phyloP scores from a whole-genome alignment of 2,113 vertebrate species.

The Zapornia atra region DNA sequence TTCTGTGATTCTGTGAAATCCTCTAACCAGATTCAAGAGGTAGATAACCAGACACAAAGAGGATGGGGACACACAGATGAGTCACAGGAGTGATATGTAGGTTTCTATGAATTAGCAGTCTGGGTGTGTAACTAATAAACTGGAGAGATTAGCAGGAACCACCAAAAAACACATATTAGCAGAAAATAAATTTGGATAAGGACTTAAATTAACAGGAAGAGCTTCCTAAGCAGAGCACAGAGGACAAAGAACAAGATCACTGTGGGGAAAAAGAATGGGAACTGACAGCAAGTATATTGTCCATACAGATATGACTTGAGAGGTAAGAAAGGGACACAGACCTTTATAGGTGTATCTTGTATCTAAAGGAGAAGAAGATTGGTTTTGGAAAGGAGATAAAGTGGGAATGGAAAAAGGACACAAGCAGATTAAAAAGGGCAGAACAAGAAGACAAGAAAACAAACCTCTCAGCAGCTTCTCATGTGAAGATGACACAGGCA shows the following conservation, averaged over 20 bases:
- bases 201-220: neutral
- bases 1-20: no score
- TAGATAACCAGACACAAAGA: neutral
- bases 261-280: neutral
- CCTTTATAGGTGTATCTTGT: neutral
- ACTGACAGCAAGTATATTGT: neutral
- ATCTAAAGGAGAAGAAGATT: neutral
- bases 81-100: neutral
- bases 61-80: neutral
- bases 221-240: neutral
- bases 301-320: neutral
- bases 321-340: neutral
- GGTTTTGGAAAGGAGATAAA: slow-evolving; percentile 58
- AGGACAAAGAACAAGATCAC: neutral
- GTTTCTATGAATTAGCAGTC: neutral
- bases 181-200: slow-evolving; percentile 6
- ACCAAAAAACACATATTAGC: neutral
- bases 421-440: slow-evolving; percentile 11
- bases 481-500: slow-evolving; percentile 6
- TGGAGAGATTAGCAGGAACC: neutral
- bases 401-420: neutral
- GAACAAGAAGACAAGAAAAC: neutral
- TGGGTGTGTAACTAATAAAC: neutral
- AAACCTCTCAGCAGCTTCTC: slow-evolving; percentile 52
- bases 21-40: neutral